These are phyloP conservation scores for Harmothoe impar DNA, from an alignment of 2,888 invertebrate species.

Conservation along the genomic window DNA sequence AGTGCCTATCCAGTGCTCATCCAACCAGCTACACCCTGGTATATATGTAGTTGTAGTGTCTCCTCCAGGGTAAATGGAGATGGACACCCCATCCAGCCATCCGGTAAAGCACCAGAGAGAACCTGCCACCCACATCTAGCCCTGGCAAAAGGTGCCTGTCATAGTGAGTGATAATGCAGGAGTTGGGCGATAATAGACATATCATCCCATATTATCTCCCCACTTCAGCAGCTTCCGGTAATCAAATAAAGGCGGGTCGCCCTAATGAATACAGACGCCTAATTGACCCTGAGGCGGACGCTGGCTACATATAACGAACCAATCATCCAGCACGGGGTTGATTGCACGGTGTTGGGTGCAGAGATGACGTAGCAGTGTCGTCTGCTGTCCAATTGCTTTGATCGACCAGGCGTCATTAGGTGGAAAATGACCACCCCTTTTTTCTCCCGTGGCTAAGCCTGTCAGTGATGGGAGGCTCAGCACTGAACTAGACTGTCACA, in stretches of 20 bases:
- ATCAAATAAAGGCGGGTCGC: neutral
- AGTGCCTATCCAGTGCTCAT: too few species aligned
- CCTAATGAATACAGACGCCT: neutral
- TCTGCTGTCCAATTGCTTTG: conserved; percentile 9
- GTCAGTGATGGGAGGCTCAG: too few species aligned
- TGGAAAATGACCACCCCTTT: neutral
- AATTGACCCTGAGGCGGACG: neutral
- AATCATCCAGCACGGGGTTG: neutral
- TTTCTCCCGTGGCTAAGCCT: too few species aligned
- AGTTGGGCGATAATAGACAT: neutral
- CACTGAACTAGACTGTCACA: too few species aligned
- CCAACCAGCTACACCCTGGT: too few species aligned
- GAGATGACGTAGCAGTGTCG: neutral
- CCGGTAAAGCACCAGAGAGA: too few species aligned
- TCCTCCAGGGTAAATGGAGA: too few species aligned
- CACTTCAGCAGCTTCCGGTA: neutral
- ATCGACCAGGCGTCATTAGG: neutral
- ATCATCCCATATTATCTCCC: neutral
- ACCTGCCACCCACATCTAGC: too few species aligned
- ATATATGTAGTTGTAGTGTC: too few species aligned
- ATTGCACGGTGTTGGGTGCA: neutral
- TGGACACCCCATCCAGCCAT: too few species aligned
- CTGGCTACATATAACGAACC: neutral
- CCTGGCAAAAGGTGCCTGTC: neutral
- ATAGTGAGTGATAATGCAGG: neutral